Evolutionary conservation across 2,888 invertebrate species (phyloP), one percentile per base, ranked within the genome.

Genomic region (Ischnura elegans): DNA sequence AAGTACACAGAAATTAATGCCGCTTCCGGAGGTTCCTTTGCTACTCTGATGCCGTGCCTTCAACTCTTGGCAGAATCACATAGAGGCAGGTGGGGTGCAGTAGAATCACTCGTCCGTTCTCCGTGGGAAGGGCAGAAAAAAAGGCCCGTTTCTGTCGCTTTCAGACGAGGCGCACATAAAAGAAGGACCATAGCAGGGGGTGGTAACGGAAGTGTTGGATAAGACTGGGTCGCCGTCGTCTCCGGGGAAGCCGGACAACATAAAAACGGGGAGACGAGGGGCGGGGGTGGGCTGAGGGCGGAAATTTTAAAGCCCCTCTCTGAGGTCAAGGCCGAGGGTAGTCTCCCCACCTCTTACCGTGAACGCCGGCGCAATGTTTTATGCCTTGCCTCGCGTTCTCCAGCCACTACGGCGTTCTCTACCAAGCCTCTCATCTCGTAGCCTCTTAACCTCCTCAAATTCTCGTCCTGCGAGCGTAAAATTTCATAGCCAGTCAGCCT

Each of bases 181-280:
- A 76, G 76, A 36, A 21, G 76, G 10, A n/a, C n/a, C n/a, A n/a
- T n/a, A 10, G 36, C 10, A n/a, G 76, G 36, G 76, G 36, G 66
- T 6, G 66, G 66, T 66, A n/a, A 13, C 47, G 66, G 66, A 66
- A 66, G n/a, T 16, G 36, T 76, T 76, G 16, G 76, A 36, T 6
- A 76, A 76, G 76, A 76, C 76, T 76, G 61, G 61, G 10, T 61
- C 66, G n/a, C 76, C 76, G 36, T 76, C 76, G n/a, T 76, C 76
- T 6, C 19, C 16, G 5, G 76, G 76, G 36, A 76, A 29, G 76
- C 36, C 36, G 76, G 76, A 76, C 76, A 36, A 36, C 76, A 76
- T 76, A 76, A 76, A 76, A n/a, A 76, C 36, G 76, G 13, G 8
- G 51, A 51, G 19, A 51, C 6, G 76, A 29, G 16, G 76, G 3